These are phyloP conservation scores for Limanda limanda DNA, from an alignment of 2,113 vertebrate genomes.

Conservation along the genomic window DNA sequence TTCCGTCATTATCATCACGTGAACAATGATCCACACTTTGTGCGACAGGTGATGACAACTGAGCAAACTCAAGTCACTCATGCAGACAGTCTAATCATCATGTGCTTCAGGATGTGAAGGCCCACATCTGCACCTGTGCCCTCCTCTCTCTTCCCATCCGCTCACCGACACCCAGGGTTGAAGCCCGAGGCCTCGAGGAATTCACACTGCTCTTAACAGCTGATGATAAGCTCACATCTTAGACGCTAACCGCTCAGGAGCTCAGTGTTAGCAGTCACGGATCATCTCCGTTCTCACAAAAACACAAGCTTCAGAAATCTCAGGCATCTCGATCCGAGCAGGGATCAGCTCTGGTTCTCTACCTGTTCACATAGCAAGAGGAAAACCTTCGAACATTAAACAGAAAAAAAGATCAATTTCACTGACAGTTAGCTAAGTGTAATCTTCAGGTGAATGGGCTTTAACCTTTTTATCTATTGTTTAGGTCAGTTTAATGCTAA, in stretches of 20 bases:
- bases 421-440: not conserved
- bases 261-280: constrained; percentile 28
- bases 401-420: not conserved
- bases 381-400: not conserved
- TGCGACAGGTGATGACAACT: not conserved
- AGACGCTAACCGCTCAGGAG: constrained; percentile 27
- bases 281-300: constrained; percentile 42
- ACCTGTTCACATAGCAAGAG: not conserved
- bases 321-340: constrained; percentile 4
- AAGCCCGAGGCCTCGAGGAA: constrained; percentile 56
- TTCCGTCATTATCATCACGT: not conserved
- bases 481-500: not conserved
- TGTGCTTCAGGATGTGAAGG: constrained; percentile 50
- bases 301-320: constrained; percentile 45
- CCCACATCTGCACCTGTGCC: constrained; percentile 67
- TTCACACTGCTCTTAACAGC: constrained; percentile 64
- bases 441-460: not conserved
- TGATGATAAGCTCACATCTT: constrained; percentile 76
- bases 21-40: not conserved
- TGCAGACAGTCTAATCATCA: constrained; percentile 57
- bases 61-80: not conserved
- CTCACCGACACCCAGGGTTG: constrained; percentile 40
- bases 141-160: constrained; percentile 35
- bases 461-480: not conserved
- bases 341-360: not conserved